Conservation (phyloP, 2,113 vertebrate species). For the Clarias batrachus region DNA sequence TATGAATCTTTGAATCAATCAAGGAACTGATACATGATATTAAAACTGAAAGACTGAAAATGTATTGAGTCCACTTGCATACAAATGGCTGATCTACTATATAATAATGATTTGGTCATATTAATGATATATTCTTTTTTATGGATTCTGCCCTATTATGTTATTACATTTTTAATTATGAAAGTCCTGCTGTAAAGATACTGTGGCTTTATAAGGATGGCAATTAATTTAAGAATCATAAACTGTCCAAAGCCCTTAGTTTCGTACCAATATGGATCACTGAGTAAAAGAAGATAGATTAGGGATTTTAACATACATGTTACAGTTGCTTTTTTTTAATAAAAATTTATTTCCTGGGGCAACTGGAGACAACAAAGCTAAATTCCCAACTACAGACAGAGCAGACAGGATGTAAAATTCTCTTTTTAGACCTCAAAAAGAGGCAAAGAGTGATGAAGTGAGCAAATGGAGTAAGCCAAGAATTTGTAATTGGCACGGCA, state of each 20-base stretch:
- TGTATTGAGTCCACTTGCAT: background rate
- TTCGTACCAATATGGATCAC: background rate
- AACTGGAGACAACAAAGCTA: background rate
- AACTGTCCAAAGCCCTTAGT: constrained; percentile 10
- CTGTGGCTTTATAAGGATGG: background rate
- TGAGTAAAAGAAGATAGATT: background rate
- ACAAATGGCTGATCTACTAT: background rate
- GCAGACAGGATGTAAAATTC: background rate
- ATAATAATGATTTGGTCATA: background rate
- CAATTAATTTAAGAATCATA: background rate
- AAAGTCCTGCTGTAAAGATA: constrained; percentile 6
- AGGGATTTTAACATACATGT: background rate
- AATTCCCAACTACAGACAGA: background rate
- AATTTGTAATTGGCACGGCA: constrained; percentile 51
- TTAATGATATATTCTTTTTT: background rate
- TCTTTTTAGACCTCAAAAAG: constrained; percentile 5
- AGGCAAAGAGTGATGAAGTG: background rate
- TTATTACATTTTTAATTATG: background rate
- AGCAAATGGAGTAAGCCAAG: constrained; percentile 30
- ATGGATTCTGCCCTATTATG: background rate
- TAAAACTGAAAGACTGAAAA: no score
- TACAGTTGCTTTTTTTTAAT: background rate
- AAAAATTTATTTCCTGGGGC: background rate
- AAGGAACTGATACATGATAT: no score
- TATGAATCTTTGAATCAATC: no score